These are phyloP conservation scores for Furcula furcula DNA, from an alignment of 2,888 invertebrate genomes.

Conservation along the genomic window DNA sequence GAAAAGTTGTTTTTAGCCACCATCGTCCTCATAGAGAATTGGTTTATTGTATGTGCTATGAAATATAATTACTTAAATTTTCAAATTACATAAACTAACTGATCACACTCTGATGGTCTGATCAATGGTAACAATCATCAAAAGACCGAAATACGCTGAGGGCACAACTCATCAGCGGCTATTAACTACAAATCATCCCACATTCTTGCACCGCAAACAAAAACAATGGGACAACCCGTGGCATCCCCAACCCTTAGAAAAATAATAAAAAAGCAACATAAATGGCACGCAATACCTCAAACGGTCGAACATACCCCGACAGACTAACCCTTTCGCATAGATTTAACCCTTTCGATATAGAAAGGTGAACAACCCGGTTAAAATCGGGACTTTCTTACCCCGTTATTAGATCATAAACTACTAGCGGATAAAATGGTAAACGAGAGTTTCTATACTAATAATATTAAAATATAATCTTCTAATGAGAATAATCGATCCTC, in stretches of 20 bases:
- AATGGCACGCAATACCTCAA: conserved; percentile 60
- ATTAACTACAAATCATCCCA: conserved; percentile 34
- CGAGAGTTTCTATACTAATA: not conserved
- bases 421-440: conserved; percentile 34
- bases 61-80: too few species aligned
- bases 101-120: too few species aligned
- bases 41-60: too few species aligned
- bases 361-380: conserved; percentile 77
- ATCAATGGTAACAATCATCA: too few species aligned
- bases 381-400: conserved; percentile 60
- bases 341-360: conserved; percentile 75
- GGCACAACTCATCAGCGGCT: too few species aligned
- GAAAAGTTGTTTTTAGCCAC: too few species aligned
- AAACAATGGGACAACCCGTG: conserved; percentile 47
- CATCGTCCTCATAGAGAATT: too few species aligned
- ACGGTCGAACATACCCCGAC: conserved; percentile 54
- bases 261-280: conserved; percentile 48
- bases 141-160: too few species aligned
- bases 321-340: conserved; percentile 61
- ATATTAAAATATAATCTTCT: too few species aligned
- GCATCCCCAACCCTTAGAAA: conserved; percentile 55
- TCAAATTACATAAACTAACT: too few species aligned
- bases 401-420: conserved; percentile 27
- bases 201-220: conserved; percentile 31
- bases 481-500: too few species aligned